Conservation (phyloP, 2,888 invertebrate genomes). For the Orthosia gracilis region DNA sequence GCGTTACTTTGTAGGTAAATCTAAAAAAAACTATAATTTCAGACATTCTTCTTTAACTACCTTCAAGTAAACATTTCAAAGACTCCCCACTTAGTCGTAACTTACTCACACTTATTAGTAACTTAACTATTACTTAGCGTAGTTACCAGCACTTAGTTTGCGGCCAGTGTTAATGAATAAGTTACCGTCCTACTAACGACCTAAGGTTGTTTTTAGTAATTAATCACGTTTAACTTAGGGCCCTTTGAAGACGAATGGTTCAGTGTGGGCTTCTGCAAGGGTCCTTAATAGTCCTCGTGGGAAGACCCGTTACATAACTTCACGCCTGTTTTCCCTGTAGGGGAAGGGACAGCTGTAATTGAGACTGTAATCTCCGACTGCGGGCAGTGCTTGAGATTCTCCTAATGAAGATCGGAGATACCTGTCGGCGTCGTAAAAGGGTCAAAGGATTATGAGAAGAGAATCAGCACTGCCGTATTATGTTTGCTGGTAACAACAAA, state of each 20-base stretch:
- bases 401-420: slow-evolving; percentile 3
- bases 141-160: slow-evolving; percentile 45
- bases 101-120: slow-evolving; percentile 7
- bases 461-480: background rate
- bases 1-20: background rate
- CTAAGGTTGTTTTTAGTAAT: slow-evolving; percentile 21
- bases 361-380: background rate
- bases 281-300: background rate
- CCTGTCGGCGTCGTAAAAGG: background rate
- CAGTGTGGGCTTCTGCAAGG: background rate
- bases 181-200: slow-evolving; percentile 25
- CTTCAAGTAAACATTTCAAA: slow-evolving; percentile 8
- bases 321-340: background rate
- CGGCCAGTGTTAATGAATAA: slow-evolving; percentile 45
- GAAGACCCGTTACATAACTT: background rate
- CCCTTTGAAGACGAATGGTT: slow-evolving; percentile 3
- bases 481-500: too few relatives aligned
- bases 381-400: background rate
- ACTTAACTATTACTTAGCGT: slow-evolving; percentile 38
- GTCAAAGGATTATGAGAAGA: background rate
- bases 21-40: background rate
- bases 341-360: background rate
- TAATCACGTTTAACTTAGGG: slow-evolving; percentile 20
- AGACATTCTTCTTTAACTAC: background rate
- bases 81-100: slow-evolving; percentile 20